These are phyloP conservation scores for Tenualosa thibaudeaui DNA, from an alignment of 2,797 vertebrate species.

Conservation along the genomic window DNA sequence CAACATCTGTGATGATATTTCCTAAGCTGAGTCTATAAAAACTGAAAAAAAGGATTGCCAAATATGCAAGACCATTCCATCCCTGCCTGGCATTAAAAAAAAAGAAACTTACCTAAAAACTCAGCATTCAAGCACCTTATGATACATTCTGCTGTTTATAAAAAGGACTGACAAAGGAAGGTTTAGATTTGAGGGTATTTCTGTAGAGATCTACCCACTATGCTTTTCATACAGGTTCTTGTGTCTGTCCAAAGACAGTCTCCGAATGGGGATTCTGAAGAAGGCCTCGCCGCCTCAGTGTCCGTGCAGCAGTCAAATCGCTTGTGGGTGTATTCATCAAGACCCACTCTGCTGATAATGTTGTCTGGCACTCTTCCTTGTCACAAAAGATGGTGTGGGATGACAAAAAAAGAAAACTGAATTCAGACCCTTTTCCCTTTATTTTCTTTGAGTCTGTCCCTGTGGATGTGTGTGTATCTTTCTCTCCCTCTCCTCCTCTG, in stretches of 20 bases:
- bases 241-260: constrained; percentile 41
- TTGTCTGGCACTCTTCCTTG: constrained; percentile 65
- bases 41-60: background rate
- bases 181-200: constrained; percentile 21
- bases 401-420: constrained; percentile 64
- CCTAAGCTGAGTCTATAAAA: background rate
- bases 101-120: background rate
- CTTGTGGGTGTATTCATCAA: constrained; percentile 69
- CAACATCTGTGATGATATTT: background rate
- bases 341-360: constrained; percentile 62
- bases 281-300: constrained; percentile 40
- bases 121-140: background rate
- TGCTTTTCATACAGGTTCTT: background rate
- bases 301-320: constrained; percentile 63
- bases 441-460: background rate
- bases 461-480: background rate
- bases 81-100: background rate
- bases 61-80: background rate
- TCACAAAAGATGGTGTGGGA: constrained; percentile 68
- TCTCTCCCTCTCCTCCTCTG: background rate
- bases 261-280: constrained; percentile 60
- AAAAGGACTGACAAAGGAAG: constrained; percentile 11
- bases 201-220: constrained; percentile 18
- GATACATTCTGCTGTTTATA: constrained; percentile 20
- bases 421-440: constrained; percentile 58